Evolutionary conservation across 2,113 vertebrate species (phyloP).

Genomic region (Electrona antarctica): DNA sequence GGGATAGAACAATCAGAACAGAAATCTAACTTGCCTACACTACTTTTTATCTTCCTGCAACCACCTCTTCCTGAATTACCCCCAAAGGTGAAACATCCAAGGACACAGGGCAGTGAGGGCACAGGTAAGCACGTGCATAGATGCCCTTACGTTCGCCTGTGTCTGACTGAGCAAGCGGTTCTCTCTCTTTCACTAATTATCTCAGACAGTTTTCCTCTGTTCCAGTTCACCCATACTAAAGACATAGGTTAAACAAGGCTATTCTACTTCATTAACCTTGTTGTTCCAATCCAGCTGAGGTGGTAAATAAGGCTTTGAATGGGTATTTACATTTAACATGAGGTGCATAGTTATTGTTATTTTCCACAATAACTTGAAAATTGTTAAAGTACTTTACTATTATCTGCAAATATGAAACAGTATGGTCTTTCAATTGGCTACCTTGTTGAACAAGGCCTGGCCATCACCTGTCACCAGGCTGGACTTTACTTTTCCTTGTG

Average conservation of each 20-base stretch:
- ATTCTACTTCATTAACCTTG: constrained; percentile 42
- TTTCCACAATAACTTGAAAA: too few species aligned
- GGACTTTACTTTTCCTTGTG: too few species aligned
- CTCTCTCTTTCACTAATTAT: too few species aligned
- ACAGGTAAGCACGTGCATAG: constrained; percentile 18
- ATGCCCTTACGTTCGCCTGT: neutral
- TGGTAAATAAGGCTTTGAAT: constrained; percentile 23
- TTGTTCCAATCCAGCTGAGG: constrained; percentile 24
- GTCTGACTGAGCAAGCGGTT: neutral
- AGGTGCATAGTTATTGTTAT: neutral
- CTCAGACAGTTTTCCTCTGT: neutral
- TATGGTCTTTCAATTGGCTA: too few species aligned
- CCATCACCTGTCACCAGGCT: too few species aligned
- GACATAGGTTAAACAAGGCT: constrained; percentile 54
- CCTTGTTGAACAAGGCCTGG: too few species aligned
- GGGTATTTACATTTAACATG: constrained; percentile 9
- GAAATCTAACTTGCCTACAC: constrained; percentile 46
- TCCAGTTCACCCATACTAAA: constrained; percentile 18
- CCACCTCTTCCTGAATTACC: constrained; percentile 42
- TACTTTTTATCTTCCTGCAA: constrained; percentile 41
- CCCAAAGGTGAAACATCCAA: constrained; percentile 62
- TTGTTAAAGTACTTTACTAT: too few species aligned
- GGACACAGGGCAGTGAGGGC: constrained; percentile 28
- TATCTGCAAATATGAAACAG: too few species aligned
- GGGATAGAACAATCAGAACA: constrained; percentile 59